Base-by-base conservation (phyloP, 2,113 vertebrate species). In the Galbula dea region DNA sequence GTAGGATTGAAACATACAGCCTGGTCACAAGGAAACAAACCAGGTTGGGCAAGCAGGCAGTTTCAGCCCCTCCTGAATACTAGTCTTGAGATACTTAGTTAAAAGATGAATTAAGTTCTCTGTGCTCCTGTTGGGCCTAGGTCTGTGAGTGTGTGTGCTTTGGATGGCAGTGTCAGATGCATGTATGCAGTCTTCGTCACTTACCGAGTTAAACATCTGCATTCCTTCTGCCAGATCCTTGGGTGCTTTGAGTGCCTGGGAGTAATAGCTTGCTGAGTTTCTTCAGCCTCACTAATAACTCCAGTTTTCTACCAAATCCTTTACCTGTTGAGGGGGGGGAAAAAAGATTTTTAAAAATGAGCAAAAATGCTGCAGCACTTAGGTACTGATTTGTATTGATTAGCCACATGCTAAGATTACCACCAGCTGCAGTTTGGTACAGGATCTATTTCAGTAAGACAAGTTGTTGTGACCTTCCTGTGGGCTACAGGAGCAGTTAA, bases 1-100 rank as follows among this genome's bases (percentile, higher is more conserved):
- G 10, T 45, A 69, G 29, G 11, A 54, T 41, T 2, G 23, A 46
- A 79, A 6, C 5, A 5, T 4, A 11, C 1, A 37, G 18, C 34
- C 14, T 54, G 36, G 15, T 45, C 7, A 3, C 62, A 14, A 39
- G 18, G 6, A 32, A 73, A 24, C 29, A 46, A 65, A 63, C 1
- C 7, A 19, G 27, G 26, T 0, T 3, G 57, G 52, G 30, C 6
- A 10, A 52, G 7, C 14, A 37, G 45, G 52, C 12, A 59, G 37
- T 51, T 87, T 59, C 29, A 26, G 66, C 39, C 32, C 29, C 32
- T 37, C 36, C 19, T 55, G 29, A 46, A 15, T 81, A n/a, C 0
- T 34, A 30, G 8, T 8, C 34, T 59, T 32, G 24, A 32, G 4
- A 0, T 32, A 22, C 0, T 15, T 17, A 9, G 19, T n/a, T 39